Percentiles rank a stretch among this genome's conserved stretches.
phyloP scores from a whole-genome alignment of 1,140 invertebrate genomes.

The Asobara japonica region DNA sequence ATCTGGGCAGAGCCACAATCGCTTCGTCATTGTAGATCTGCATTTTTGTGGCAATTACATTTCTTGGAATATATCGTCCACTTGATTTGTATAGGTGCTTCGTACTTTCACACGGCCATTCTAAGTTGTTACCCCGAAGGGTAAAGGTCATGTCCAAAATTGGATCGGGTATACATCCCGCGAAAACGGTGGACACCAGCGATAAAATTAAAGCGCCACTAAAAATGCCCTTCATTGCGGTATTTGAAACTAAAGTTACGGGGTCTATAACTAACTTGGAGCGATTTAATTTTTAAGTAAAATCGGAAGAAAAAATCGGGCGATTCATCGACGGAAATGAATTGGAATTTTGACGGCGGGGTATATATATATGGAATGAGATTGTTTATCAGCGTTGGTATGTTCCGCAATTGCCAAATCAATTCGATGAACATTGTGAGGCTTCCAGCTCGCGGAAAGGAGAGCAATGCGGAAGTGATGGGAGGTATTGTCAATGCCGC shows the following conservation, averaged over 20 bases:
- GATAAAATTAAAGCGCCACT: neutral
- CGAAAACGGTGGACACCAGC: neutral
- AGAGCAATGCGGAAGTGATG: neutral
- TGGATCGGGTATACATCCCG: conserved; percentile 42
- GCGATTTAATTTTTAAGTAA: too few species aligned
- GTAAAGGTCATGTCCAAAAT: conserved; percentile 50
- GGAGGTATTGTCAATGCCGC: too few species aligned
- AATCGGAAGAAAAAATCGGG: too few species aligned
- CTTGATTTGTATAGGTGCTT: conserved; percentile 70
- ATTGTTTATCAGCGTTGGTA: neutral
- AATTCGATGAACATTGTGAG: neutral
- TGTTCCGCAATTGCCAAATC: neutral
- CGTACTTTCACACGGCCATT: conserved; percentile 70
- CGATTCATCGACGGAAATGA: too few species aligned
- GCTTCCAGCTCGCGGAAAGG: neutral
- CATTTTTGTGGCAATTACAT: conserved; percentile 71
- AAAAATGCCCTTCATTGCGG: neutral
- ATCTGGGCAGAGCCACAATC: conserved; percentile 70
- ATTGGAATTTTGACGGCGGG: too few species aligned
- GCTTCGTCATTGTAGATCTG: conserved; percentile 71
- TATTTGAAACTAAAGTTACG: too few species aligned
- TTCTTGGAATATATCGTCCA: conserved; percentile 69
- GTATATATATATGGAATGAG: neutral
- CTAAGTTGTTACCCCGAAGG: conserved; percentile 64
- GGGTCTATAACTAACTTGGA: too few species aligned